Evolutionary conservation across 2,797 vertebrate genomes (phyloP).

Genomic region (Decapterus maruadsi): DNA sequence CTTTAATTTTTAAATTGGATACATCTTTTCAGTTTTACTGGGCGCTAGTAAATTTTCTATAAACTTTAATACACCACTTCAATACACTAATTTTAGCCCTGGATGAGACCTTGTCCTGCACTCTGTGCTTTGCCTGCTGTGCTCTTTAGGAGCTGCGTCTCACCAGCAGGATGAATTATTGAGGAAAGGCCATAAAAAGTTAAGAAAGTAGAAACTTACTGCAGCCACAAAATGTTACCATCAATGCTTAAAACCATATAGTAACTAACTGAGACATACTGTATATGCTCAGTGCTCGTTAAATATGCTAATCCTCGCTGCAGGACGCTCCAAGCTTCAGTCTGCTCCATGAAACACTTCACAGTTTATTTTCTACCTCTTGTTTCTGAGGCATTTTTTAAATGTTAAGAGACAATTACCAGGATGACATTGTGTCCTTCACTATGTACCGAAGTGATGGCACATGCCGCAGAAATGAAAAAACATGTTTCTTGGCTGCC

Average conservation of each 20-base stretch:
- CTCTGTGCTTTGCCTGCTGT: constrained; percentile 39
- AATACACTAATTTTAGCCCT: constrained; percentile 51
- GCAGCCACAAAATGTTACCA: constrained; percentile 5
- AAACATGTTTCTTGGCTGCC: neutral
- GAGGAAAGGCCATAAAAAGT: constrained; percentile 45
- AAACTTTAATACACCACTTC: constrained; percentile 20
- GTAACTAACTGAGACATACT: neutral
- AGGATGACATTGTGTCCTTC: neutral
- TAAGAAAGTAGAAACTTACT: constrained; percentile 15
- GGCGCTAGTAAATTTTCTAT: constrained; percentile 15
- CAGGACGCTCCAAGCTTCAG: neutral
- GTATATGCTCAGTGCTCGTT: neutral
- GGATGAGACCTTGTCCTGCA: constrained; percentile 31
- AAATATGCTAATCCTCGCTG: neutral
- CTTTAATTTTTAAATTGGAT: constrained; percentile 10
- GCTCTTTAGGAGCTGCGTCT: constrained; percentile 33
- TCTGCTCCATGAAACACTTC: neutral
- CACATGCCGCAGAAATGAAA: neutral
- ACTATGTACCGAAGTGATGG: neutral
- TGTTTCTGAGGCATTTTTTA: neutral
- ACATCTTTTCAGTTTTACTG: constrained; percentile 13
- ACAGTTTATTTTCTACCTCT: neutral
- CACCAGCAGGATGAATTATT: constrained; percentile 60
- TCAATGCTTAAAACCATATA: neutral
- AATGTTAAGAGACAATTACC: constrained; percentile 3